phyloP scores from a whole-genome alignment of 2,888 invertebrate genomes.

The Shargacucullia verbasci region DNA sequence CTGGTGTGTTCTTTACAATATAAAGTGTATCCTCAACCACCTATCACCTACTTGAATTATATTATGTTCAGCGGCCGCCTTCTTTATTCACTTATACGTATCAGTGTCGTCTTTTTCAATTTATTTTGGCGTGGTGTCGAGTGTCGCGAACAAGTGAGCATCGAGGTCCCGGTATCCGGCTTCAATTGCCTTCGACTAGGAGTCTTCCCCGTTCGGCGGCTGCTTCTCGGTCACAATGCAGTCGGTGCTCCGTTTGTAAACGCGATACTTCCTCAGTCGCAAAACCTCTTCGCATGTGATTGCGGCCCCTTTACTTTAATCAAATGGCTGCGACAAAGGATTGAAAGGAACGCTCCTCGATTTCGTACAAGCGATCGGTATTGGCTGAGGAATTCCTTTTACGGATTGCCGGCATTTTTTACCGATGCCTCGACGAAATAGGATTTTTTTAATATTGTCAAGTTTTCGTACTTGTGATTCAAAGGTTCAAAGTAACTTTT shows the following conservation, averaged over 20 bases:
- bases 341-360: conserved; percentile 85
- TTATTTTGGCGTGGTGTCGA: conserved; percentile 69
- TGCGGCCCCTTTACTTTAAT: conserved; percentile 87
- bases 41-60: conserved; percentile 50
- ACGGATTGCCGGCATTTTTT: conserved; percentile 79
- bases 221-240: conserved; percentile 75
- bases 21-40: conserved; percentile 56
- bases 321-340: conserved; percentile 88
- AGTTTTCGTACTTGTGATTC: conserved; percentile 55
- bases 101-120: conserved; percentile 74
- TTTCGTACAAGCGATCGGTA: conserved; percentile 84
- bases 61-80: conserved; percentile 55
- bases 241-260: conserved; percentile 86
- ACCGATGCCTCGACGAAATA: conserved; percentile 65
- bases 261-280: conserved; percentile 87
- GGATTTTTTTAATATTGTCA: conserved; percentile 59
- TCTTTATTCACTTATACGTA: conserved; percentile 69
- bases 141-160: conserved; percentile 75
- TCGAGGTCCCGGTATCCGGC: conserved; percentile 72
- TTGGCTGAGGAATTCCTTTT: conserved; percentile 82
- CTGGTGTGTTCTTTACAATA: conserved; percentile 31
- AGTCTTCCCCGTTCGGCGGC: conserved; percentile 60
- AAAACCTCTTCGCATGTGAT: conserved; percentile 83
- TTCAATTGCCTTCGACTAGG: conserved; percentile 78
- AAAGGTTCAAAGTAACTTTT: conserved; percentile 43